These are phyloP conservation scores for Hecatera dysodea DNA, from an alignment of 2,888 invertebrate species.

Conservation along the genomic window DNA sequence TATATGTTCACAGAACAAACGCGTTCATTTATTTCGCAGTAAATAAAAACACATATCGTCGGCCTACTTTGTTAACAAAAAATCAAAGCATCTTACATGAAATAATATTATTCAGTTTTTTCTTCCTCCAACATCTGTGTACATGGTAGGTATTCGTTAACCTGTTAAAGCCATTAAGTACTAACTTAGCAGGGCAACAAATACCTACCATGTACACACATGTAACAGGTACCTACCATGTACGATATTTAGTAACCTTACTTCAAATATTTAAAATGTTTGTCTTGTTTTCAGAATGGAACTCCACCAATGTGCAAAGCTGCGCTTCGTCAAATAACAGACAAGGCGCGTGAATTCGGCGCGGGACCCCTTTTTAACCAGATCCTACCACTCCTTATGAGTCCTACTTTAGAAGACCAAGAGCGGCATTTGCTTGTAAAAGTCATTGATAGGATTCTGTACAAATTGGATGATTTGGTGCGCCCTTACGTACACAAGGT, in stretches of 20 bases:
- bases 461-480: constrained; percentile 99
- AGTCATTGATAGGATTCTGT: constrained; percentile 99
- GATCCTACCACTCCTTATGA: constrained; percentile 99
- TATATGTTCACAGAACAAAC: constrained; percentile 47
- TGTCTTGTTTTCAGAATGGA: constrained; percentile 92
- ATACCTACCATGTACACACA: no score
- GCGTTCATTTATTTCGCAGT: not conserved
- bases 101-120: no score
- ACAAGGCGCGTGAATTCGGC: constrained; percentile 99
- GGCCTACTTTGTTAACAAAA: no score
- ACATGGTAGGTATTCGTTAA: no score
- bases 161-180: no score
- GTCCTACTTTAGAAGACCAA: constrained; percentile 99
- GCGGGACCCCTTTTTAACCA: constrained; percentile 99
- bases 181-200: no score
- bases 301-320: constrained; percentile 99
- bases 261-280: constrained; percentile 1
- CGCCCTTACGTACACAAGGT: constrained; percentile 99
- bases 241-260: not conserved
- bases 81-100: no score
- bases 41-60: constrained; percentile 1
- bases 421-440: constrained; percentile 99
- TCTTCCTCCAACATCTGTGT: no score
- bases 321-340: constrained; percentile 98
- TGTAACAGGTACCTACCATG: no score